Conservation (phyloP, 2,113 vertebrate species). For the Cygnus buccinator region DNA sequence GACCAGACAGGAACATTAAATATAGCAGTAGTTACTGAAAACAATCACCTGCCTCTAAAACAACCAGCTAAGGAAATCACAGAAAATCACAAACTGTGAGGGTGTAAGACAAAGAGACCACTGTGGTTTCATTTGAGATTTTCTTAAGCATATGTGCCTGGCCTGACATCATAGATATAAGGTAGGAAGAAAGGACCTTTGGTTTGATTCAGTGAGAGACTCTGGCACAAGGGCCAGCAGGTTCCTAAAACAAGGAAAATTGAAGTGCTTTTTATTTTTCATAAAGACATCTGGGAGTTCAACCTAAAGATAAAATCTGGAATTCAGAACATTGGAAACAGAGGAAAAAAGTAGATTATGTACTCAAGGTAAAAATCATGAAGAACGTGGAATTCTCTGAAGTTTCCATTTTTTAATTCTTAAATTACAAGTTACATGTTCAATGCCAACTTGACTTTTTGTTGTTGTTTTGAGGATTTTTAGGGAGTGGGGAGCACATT, state of each 20-base stretch:
- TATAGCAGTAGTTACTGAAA: background rate
- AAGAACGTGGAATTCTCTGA: background rate
- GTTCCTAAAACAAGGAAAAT: background rate
- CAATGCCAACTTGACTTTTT: background rate
- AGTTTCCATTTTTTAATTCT: background rate
- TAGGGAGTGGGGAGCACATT: accelerated
- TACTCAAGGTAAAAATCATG: background rate
- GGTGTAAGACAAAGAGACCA: background rate
- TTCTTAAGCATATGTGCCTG: background rate
- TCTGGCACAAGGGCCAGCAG: background rate
- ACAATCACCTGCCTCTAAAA: background rate
- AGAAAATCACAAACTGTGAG: background rate
- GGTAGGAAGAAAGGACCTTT: background rate
- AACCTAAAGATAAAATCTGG: background rate
- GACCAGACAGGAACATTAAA: background rate
- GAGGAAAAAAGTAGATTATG: background rate
- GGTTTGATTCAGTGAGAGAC: background rate
- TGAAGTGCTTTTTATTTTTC: background rate
- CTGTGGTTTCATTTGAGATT: background rate
- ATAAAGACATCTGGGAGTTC: background rate
- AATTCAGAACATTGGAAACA: background rate
- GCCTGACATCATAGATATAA: background rate
- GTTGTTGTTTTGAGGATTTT: background rate
- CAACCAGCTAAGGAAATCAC: background rate
- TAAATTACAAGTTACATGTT: background rate